Evolutionary conservation across 1,140 invertebrate genomes (phyloP).

Genomic region (Conus ventricosus): DNA sequence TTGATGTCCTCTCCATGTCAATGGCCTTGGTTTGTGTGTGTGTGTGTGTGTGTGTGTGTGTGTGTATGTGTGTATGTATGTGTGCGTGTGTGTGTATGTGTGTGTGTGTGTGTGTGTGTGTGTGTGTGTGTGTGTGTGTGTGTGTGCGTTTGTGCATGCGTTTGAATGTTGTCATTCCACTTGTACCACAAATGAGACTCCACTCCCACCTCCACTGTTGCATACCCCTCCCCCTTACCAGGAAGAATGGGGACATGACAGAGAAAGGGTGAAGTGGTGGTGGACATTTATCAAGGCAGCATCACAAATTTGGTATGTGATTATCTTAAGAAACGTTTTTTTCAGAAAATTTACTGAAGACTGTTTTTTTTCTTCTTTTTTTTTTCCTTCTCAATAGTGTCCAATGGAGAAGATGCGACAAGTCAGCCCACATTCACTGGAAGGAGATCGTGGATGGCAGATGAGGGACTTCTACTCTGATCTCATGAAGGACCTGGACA

Average conservation of each 20-base stretch:
- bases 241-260: no score
- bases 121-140: constrained; percentile 1
- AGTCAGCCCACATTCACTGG: constrained; percentile 71
- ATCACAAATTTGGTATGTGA: no score
- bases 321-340: no score
- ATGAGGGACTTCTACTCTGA: constrained; percentile 69
- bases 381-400: constrained; percentile 45
- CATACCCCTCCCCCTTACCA: no score
- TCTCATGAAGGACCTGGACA: constrained; percentile 62
- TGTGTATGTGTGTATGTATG: not conserved
- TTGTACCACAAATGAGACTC: no score
- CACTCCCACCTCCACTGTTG: no score
- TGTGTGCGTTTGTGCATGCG: constrained; percentile 17
- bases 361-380: not conserved
- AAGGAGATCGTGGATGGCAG: constrained; percentile 71
- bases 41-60: constrained; percentile 3
- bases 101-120: not conserved
- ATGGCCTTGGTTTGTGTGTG: no score
- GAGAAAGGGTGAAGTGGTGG: no score
- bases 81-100: constrained; percentile 3
- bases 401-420: constrained; percentile 72
- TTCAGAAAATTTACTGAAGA: no score
- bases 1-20: not conserved
- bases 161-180: no score
- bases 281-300: no score